Conservation (phyloP, 2,113 vertebrate species). For the Spermophilus dauricus region DNA sequence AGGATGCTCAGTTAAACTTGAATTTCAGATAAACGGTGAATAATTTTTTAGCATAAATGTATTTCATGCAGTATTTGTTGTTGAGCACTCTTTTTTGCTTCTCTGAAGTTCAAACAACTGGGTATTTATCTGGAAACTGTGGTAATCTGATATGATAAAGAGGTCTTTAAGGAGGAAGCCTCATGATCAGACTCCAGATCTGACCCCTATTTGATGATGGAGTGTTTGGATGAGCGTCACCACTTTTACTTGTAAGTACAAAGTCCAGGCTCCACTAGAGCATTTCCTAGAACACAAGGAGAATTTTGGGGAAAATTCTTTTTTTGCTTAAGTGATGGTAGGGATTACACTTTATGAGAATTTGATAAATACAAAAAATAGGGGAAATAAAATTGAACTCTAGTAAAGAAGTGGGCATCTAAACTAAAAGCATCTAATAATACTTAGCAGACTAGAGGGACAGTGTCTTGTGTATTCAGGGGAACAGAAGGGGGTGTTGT, state of each 20-base stretch:
- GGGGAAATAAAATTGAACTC: background rate
- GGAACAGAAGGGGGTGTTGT: background rate
- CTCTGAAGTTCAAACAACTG: background rate
- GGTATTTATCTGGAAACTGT: slow-evolving; percentile 1
- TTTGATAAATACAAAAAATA: slow-evolving; percentile 13
- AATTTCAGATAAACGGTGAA: slow-evolving; percentile 27
- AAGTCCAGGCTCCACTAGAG: background rate
- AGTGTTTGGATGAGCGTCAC: background rate
- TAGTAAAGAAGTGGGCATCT: background rate
- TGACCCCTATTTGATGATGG: background rate
- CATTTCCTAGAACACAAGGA: background rate
- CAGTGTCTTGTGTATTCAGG: slow-evolving; percentile 38
- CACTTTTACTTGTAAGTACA: background rate
- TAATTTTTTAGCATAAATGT: background rate
- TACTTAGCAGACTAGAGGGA: background rate
- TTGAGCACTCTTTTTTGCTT: background rate
- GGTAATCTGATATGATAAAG: background rate
- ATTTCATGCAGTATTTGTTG: background rate
- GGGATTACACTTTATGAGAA: background rate
- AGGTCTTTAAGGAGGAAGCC: background rate
- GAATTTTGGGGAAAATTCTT: background rate
- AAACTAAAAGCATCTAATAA: background rate
- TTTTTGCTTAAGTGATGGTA: background rate
- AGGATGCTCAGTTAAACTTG: slow-evolving; percentile 8
- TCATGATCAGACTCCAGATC: background rate